A percentile compares a stretch with the other conserved stretches of the same genome.
These are phyloP conservation scores for Pandemis cinnamomeana DNA, from an alignment of 2,888 invertebrate genomes.

Conservation along the genomic window DNA sequence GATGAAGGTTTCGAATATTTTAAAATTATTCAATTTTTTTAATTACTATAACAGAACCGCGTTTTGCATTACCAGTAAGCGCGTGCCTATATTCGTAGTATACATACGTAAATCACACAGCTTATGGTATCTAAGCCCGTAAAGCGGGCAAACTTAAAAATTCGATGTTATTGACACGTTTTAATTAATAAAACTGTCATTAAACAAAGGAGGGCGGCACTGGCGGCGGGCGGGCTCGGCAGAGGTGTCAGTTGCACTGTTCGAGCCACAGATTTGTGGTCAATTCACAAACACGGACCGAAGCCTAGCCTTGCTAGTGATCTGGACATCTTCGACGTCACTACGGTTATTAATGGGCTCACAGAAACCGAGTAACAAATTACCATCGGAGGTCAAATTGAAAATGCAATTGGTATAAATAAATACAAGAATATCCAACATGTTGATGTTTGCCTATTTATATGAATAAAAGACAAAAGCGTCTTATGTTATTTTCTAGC, in stretches of 20 bases:
- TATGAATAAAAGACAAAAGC: too few species aligned
- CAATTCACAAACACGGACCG: slow-evolving; percentile 38
- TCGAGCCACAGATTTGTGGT: slow-evolving; percentile 42
- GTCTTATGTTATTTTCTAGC: not conserved
- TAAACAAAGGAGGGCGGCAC: slow-evolving; percentile 41
- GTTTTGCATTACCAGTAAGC: too few species aligned
- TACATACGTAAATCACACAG: too few species aligned
- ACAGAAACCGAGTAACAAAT: slow-evolving; percentile 7
- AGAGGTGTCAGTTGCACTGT: slow-evolving; percentile 40
- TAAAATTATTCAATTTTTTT: too few species aligned
- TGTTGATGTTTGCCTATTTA: too few species aligned
- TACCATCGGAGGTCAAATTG: not conserved
- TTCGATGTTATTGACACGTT: slow-evolving; percentile 25
- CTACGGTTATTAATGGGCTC: slow-evolving; percentile 39
- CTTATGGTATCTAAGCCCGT: too few species aligned
- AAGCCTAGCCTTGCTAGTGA: slow-evolving; percentile 37
- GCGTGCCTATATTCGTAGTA: too few species aligned
- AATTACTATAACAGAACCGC: too few species aligned
- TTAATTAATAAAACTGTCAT: slow-evolving; percentile 38
- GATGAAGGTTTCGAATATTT: too few species aligned
- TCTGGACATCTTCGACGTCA: slow-evolving; percentile 37
- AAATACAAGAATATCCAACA: not conserved
- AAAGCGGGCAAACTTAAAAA: not conserved
- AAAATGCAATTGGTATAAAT: not conserved
- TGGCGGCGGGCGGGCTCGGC: slow-evolving; percentile 28